Evolutionary conservation across 2,888 invertebrate genomes (phyloP).

Genomic region (Drosophila neonasuta): DNA sequence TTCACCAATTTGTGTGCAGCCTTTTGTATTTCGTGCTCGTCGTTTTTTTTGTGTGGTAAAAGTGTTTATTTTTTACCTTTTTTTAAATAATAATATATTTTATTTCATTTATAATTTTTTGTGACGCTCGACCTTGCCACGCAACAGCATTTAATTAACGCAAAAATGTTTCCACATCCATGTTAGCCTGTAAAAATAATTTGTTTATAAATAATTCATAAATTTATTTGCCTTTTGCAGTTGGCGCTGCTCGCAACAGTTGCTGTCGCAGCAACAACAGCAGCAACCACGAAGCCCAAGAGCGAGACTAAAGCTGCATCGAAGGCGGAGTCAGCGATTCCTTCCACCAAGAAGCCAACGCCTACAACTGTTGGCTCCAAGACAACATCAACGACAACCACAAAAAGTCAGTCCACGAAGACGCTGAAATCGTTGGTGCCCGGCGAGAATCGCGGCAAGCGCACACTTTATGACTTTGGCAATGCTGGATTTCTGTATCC

Average conservation of each 20-base stretch:
- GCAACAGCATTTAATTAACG: conserved; percentile 47
- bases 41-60: conserved; percentile 43
- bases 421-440: conserved; percentile 49
- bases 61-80: conserved; percentile 39
- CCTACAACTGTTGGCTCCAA: conserved; percentile 6
- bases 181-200: neutral
- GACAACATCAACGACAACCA: conserved; percentile 22
- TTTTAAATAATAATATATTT: conserved; percentile 11
- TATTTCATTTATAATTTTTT: conserved; percentile 19
- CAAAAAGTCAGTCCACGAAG: conserved; percentile 55
- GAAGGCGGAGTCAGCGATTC: conserved; percentile 29
- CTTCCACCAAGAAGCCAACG: conserved; percentile 33
- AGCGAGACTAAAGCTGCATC: conserved; percentile 33
- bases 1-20: conserved; percentile 52
- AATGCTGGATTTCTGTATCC: conserved; percentile 78
- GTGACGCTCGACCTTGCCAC: conserved; percentile 55
- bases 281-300: conserved; percentile 46
- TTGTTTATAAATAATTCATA: conserved; percentile 22
- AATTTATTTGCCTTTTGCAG: conserved; percentile 58
- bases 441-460: conserved; percentile 80
- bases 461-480: conserved; percentile 80
- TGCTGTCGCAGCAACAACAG: conserved; percentile 5
- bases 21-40: conserved; percentile 33
- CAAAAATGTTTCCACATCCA: conserved; percentile 25
- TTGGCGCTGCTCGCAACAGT: conserved; percentile 65